These are phyloP conservation scores for Volucella zonaria DNA, from an alignment of 2,888 invertebrate genomes.

Conservation along the genomic window DNA sequence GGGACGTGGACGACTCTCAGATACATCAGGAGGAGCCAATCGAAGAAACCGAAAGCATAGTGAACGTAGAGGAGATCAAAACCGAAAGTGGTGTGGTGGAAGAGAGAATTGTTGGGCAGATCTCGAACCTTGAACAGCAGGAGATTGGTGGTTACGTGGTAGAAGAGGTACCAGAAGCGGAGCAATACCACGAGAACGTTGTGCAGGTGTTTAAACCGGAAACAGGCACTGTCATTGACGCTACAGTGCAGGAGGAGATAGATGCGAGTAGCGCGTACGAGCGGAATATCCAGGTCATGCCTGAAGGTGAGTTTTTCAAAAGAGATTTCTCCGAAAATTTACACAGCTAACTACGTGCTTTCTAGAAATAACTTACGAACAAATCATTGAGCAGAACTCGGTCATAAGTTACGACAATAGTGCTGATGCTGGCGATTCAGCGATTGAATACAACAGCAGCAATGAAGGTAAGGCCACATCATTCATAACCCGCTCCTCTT, in stretches of 20 bases:
- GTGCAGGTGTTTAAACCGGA: conserved; percentile 17
- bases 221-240: conserved; percentile 14
- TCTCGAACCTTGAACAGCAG: conserved; percentile 26
- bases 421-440: conserved; percentile 46
- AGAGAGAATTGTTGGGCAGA: conserved; percentile 28
- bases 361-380: conserved; percentile 70
- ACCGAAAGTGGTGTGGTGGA: not conserved
- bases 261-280: conserved; percentile 19
- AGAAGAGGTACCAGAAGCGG: conserved; percentile 30
- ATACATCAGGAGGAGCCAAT: not conserved
- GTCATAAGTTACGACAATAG: conserved; percentile 61
- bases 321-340: not conserved
- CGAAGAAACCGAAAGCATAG: not conserved
- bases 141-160: conserved; percentile 36
- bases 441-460: conserved; percentile 46
- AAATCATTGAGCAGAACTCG: conserved; percentile 65
- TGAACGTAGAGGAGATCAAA: conserved; percentile 27
- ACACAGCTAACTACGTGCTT: not conserved
- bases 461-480: conserved; percentile 26
- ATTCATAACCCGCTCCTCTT: not conserved
- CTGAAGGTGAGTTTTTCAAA: conserved; percentile 34
- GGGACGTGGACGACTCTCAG: conserved; percentile 39
- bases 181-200: conserved; percentile 24
- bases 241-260: not conserved
- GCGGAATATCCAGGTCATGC: conserved; percentile 44